A percentile compares a stretch with the other conserved stretches of the same genome.
Evolutionary conservation across 2,797 vertebrate species (phyloP).

Genomic region (Gallirallus australis): DNA sequence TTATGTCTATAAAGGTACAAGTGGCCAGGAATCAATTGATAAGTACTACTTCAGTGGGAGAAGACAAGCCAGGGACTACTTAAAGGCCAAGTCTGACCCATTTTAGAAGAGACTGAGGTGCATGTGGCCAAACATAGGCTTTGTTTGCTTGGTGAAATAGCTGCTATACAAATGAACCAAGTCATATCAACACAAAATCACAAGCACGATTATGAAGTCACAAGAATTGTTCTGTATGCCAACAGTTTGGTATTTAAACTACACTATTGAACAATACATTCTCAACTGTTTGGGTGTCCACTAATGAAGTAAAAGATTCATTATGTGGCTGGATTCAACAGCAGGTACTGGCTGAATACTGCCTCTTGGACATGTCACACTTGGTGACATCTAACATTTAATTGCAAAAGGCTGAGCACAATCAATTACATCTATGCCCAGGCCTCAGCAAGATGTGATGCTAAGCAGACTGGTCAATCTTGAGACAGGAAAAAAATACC

Average conservation of each 20-base stretch:
- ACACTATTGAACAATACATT: neutral
- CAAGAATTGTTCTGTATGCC: neutral
- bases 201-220: neutral
- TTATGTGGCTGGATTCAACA: neutral
- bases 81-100: neutral
- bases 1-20: neutral
- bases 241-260: neutral
- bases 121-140: rapidly evolving
- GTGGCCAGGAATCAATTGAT: neutral
- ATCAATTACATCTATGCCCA: neutral
- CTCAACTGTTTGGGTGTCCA: neutral
- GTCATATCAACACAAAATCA: neutral
- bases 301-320: neutral
- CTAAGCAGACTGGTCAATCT: neutral
- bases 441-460: neutral
- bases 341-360: neutral
- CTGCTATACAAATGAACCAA: neutral
- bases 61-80: neutral
- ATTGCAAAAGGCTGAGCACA: neutral
- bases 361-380: neutral
- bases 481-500: neutral
- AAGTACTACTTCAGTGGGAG: neutral
- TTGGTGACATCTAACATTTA: neutral
- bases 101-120: neutral
- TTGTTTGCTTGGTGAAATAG: neutral